Base-by-base conservation (phyloP, 2,797 vertebrate genomes). In the Platyrinchus mystaceus region DNA sequence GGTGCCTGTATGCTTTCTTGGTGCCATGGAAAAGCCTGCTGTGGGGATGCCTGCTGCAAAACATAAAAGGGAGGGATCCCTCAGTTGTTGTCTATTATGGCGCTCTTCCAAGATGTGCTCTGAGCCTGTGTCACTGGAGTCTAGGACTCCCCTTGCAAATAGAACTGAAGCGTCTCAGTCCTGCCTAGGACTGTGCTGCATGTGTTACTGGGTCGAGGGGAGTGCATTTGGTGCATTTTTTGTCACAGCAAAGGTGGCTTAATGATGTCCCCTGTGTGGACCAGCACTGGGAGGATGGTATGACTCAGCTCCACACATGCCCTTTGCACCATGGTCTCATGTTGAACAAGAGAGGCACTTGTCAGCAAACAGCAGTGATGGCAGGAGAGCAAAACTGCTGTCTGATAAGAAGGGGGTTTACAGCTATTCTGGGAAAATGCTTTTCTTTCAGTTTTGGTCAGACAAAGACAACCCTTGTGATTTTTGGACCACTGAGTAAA, bases 41-140 rank as follows among this genome's bases (percentile, higher is more conserved):
- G 41, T 11, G 17, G n/a, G 41, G 84, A 36, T 1, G 30, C 60
- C 96, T 95, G 83, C 39, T 77, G 71, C 18, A 67, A 91, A 81
- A 95, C 70, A 91, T 1, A 4, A 78, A 78, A 83, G 8, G 1
- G 3, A 9, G 12, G 14, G 4, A 67, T 6, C 12, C 3, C 14
- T 69, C 44, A 55, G 10, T 63, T 68, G 12, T 63, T 71, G 44
- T 1, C 0, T 63, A 8, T 52, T 78, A 17, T 0, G 14, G 32
- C 52, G 52, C 20, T 15, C 21, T 75, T 73, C 43, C 27, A 32
- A 36, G 44, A 13, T 49, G 22, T 36, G 27, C 53, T 49, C 44
- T 76, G 23, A 66, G 52, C 43, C 37, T 32, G 22, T 43, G 27
- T 36, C 22, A 11, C 55, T 63, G 50, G 62, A 17, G 22, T 73